Evolutionary conservation across 2,797 vertebrate genomes (phyloP).

Genomic region (Phataginus tricuspis): DNA sequence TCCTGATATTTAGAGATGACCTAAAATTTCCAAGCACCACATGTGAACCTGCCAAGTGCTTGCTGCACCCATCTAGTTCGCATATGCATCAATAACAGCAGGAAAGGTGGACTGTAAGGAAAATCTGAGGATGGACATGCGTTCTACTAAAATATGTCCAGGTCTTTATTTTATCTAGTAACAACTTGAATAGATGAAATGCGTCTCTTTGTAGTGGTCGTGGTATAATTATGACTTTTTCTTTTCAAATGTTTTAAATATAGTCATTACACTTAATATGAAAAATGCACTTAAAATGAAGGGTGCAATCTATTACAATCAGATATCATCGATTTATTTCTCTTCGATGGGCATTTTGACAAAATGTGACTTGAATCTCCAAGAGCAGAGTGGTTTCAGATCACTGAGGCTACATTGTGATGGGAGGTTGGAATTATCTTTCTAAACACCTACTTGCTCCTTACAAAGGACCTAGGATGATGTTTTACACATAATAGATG

Average conservation of each 20-base stretch:
- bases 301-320: background rate
- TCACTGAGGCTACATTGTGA: background rate
- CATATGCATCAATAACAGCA: background rate
- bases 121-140: background rate
- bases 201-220: background rate
- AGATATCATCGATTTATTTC: background rate
- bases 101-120: background rate
- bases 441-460: background rate
- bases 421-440: conserved; percentile 14
- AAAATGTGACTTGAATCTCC: background rate
- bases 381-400: background rate
- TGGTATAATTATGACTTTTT: background rate
- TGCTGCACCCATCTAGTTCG: background rate
- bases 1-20: conserved; percentile 44
- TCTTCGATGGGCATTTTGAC: background rate
- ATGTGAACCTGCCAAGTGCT: conserved; percentile 41
- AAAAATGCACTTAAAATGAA: background rate
- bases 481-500: conserved; percentile 15
- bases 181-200: background rate
- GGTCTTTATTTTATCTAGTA: background rate
- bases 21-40: conserved; percentile 64
- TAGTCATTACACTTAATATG: background rate
- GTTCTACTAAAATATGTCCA: background rate
- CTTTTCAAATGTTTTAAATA: background rate
- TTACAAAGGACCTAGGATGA: conserved; percentile 45